These are phyloP conservation scores for Lordiphosa fenestrarum DNA, from an alignment of 2,888 invertebrate genomes.

Conservation along the genomic window DNA sequence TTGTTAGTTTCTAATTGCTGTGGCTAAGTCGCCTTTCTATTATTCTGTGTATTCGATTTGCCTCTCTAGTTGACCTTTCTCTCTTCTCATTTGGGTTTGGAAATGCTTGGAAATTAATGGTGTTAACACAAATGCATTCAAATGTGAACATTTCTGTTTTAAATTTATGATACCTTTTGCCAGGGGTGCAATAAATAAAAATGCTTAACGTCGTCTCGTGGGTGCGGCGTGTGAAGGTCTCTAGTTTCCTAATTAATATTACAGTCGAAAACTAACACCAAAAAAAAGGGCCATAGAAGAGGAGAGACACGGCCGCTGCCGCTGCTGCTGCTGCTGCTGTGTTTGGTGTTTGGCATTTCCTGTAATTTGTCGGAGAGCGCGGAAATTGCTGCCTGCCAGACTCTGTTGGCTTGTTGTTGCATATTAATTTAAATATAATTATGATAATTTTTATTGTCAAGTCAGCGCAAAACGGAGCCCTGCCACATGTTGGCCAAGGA, in stretches of 20 bases:
- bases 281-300: slow-evolving; percentile 8
- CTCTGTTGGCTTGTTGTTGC: slow-evolving; percentile 44
- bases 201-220: slow-evolving; percentile 12
- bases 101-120: too few relatives aligned
- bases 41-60: too few relatives aligned
- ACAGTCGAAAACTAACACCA: slow-evolving; percentile 33
- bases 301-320: not conserved
- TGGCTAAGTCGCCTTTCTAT: too few relatives aligned
- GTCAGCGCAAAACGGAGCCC: slow-evolving; percentile 29
- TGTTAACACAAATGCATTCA: too few relatives aligned
- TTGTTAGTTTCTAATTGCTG: too few relatives aligned
- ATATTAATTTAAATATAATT: slow-evolving; percentile 74
- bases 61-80: too few relatives aligned
- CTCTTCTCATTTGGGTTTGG: too few relatives aligned
- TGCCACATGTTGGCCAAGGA: slow-evolving; percentile 28
- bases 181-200: slow-evolving; percentile 5
- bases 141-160: slow-evolving; percentile 1
- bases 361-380: slow-evolving; percentile 64
- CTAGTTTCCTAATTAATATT: slow-evolving; percentile 35
- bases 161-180: slow-evolving; percentile 8
- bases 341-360: slow-evolving; percentile 58
- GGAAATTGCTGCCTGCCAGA: slow-evolving; percentile 50
- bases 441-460: slow-evolving; percentile 73
- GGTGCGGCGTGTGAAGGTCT: slow-evolving; percentile 34
- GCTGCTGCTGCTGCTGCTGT: slow-evolving; percentile 9